Evolutionary conservation across 1,140 invertebrate genomes (phyloP), one percentile per base, ranked within the genome.

Genomic region (Procambarus virginalis): DNA sequence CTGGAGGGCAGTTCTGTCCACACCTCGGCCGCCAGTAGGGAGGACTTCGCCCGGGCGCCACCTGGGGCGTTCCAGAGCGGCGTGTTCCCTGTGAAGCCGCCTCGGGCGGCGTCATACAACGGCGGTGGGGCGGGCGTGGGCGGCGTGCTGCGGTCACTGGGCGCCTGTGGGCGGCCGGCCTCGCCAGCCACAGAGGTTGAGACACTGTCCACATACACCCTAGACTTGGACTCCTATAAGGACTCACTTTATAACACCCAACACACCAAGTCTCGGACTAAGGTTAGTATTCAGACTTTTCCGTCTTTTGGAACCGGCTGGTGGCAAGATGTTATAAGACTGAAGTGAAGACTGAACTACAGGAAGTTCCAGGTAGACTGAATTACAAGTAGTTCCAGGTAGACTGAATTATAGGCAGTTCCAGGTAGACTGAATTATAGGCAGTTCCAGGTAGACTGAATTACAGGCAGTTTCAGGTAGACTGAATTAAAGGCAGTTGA

Each of bases 161-260:
- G 86, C 79, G 86, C 64, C 34, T 82, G 86, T 82, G 86, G 86
- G n/a, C 86, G 86, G 17, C 77, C 86, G 5, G 46, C 86, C 78
- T 88, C 86, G 49, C 48, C 12, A 10, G 55, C 79, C 22, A 88
- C 86, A 0, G 86, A 82, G 79, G 79, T 82, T 22, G 86, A 88
- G 79, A 88, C 78, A 8, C 79, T 88, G 20, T 88, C 79, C 48
- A 88, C 86, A 34, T 88, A 68, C 51, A 82, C 86, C 3, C 17
- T 88, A 20, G 86, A 82, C 9, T 77, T 81, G 60, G 76, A 86
- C 84, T 22, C 70, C 17, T 34, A 1, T 45, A 51, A 17, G 68
- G 20, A 17, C 70, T 4, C 2, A 2, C 68, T 49, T 12, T 51
- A 84, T 45, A 22, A 60, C 83, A 51, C 2, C 70, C 83, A 22